Percentiles rank a stretch among this genome's conserved stretches.
These are phyloP conservation scores for Mus pahari DNA, from an alignment of 2,113 vertebrate species.

Conservation along the genomic window DNA sequence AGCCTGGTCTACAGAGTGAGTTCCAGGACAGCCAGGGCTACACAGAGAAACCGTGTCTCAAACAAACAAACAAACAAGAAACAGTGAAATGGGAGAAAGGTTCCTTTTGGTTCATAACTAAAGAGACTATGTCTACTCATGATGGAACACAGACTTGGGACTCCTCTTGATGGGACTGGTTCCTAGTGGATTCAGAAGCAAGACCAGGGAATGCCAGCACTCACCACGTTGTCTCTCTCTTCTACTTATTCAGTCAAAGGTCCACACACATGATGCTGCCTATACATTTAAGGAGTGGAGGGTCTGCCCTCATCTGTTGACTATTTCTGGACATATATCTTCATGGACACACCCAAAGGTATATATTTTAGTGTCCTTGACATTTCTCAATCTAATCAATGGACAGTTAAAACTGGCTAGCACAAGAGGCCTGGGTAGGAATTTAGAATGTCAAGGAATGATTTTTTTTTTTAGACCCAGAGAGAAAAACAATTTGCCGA, in stretches of 20 bases:
- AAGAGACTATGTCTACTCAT: not conserved
- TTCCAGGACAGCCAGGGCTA: too few species aligned
- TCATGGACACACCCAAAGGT: not conserved
- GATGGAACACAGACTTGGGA: too few species aligned
- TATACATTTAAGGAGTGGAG: not conserved
- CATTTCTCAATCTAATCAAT: not conserved
- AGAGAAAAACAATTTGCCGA: constrained; percentile 9
- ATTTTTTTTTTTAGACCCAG: not conserved
- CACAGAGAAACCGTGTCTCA: too few species aligned
- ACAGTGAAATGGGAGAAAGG: too few species aligned
- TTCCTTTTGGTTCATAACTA: not conserved
- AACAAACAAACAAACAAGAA: too few species aligned
- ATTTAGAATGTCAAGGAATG: not conserved
- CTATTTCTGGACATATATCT: not conserved
- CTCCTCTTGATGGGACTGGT: not conserved
- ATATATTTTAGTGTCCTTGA: not conserved
- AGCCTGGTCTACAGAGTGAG: too few species aligned
- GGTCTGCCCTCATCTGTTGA: not conserved
- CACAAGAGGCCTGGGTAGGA: not conserved
- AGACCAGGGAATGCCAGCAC: not conserved
- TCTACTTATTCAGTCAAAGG: not conserved
- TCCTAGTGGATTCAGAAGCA: not conserved
- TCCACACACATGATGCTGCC: too few species aligned
- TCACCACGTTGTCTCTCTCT: not conserved
- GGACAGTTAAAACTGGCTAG: not conserved